Evolutionary conservation across 1,140 invertebrate genomes (phyloP), one percentile per base, ranked within the genome.

Genomic region (Elymnias hypermnestra): DNA sequence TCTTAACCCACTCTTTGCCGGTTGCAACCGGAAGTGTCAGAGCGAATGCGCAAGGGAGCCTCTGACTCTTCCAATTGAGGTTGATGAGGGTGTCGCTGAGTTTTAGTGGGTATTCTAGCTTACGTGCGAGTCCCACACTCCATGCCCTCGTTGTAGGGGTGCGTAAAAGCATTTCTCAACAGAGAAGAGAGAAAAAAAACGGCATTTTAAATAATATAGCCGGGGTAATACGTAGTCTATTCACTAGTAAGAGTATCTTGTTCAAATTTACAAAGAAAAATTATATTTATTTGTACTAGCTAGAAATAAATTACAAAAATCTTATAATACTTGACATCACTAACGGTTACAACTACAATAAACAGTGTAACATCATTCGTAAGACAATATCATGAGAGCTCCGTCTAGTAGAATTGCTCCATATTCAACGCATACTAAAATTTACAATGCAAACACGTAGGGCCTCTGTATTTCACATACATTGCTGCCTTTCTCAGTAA

Each of bases 351-450:
- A 29, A 29, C 26, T 12, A 12, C 3, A 13, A 13, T 12, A 29
- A 29, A 29, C 2, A 36, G 9, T 33, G 12, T 22, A 26, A 15
- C 10, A 29, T 26, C 7, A 25, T 33, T 25, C 21, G 18, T 39
- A 47, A 38, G 23, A 19, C 39, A 37, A 39, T 41, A 41, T 46
- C 23, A 38, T 21, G 40, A 53, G 44, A 39, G 47, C 25, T 25
- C n/a, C 15, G 39, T 47, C 33, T 47, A 39, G 19, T 25, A 53
- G 44, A 53, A 46, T 39, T 53, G 33, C 38, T 53, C 15, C 39
- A 48, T 39, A 53, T 40, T 53, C 43, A 43, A 47, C 42, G 23
- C 19, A 22, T 22, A 6, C 15, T n/a, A 23, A 5, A 23, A 22
- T 31, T 5, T 25, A 19, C 29, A 37, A 1, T 21, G n/a, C 13